Base-by-base conservation (phyloP, 2,113 vertebrate genomes). In the Drymodes brunneopygia region DNA sequence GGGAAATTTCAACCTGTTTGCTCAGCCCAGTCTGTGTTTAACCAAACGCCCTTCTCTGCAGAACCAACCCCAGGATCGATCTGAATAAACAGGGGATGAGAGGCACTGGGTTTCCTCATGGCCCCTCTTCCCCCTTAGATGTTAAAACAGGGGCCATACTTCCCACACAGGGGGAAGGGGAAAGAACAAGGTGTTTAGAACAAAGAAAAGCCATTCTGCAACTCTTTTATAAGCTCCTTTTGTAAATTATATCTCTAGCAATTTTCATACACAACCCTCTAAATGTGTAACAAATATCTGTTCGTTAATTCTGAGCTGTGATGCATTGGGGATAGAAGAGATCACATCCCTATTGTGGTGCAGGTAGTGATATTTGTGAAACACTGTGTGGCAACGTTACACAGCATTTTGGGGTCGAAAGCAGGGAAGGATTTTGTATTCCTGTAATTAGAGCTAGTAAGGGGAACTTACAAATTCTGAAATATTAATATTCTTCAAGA, bases 1-100 rank as follows among this genome's bases (percentile, higher is more conserved):
- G 78, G 56, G 61, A 65, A 24, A 69, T 94, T 91, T 73, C 61
- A 88, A 94, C 90, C 78, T 90, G 94, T 95, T 98, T 98, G 92
- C 92, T 95, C 75, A 97, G 86, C 78, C 48, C 71, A 18, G 92
- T 89, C 38, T 75, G 75, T 67, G 89, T 98, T 98, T 97, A 98
- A 98, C 98, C 98, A 98, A 97, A 94, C 17, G 62, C 94, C 87
- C 61, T 91, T 91, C 64, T 57, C 61, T 10, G 62, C 64, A 86
- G 72, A 91, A 69, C 88, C 91, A 94, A 23, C 62, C 86, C 90
- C 58, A 6, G 38, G 64, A 72, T 12, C 2, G 11, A 75, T 81
- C 48, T 40, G 58, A 47, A 82, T 16, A 65, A 89, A 50, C 3
- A 6, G 24, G 25, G 31, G 20, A 8, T 27, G 54, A 82, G 45